Conservation (phyloP, 2,888 invertebrate genomes). For the Clostera curtula region DNA sequence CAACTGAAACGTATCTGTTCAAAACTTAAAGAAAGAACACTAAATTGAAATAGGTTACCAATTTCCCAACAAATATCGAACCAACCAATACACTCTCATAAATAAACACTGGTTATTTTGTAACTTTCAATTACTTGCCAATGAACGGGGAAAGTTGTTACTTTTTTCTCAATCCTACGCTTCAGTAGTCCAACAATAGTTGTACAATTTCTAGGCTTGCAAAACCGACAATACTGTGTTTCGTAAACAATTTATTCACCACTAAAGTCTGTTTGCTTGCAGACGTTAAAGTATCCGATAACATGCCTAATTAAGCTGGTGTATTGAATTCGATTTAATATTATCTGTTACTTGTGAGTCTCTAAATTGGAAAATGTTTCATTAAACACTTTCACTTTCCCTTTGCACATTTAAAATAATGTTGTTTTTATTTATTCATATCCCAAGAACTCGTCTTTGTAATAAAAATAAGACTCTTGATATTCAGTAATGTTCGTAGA, state of each 20-base stretch:
- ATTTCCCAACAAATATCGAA: too few relatives aligned
- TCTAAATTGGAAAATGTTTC: neutral
- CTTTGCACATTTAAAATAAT: too few relatives aligned
- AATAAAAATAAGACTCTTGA: too few relatives aligned
- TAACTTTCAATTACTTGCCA: conserved; percentile 57
- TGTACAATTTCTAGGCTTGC: conserved; percentile 66
- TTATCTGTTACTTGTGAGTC: neutral
- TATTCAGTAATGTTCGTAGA: too few relatives aligned
- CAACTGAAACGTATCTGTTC: too few relatives aligned
- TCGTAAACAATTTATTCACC: conserved; percentile 44
- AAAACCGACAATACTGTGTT: conserved; percentile 48
- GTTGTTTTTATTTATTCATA: too few relatives aligned
- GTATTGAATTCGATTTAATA: conserved; percentile 6
- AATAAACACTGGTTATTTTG: too few relatives aligned
- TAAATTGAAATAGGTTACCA: too few relatives aligned
- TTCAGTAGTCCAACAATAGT: conserved; percentile 58
- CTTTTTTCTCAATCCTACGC: conserved; percentile 71
- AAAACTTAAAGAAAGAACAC: too few relatives aligned
- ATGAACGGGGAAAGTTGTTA: conserved; percentile 52
- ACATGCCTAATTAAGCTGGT: conserved; percentile 27
- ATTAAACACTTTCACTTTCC: too few relatives aligned
- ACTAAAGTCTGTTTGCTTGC: conserved; percentile 14
- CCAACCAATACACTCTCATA: too few relatives aligned
- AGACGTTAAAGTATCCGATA: conserved; percentile 37
- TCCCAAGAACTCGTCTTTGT: too few relatives aligned